These are phyloP conservation scores for Chromobotia macracanthus DNA, from an alignment of 2,797 vertebrate species.

Conservation along the genomic window DNA sequence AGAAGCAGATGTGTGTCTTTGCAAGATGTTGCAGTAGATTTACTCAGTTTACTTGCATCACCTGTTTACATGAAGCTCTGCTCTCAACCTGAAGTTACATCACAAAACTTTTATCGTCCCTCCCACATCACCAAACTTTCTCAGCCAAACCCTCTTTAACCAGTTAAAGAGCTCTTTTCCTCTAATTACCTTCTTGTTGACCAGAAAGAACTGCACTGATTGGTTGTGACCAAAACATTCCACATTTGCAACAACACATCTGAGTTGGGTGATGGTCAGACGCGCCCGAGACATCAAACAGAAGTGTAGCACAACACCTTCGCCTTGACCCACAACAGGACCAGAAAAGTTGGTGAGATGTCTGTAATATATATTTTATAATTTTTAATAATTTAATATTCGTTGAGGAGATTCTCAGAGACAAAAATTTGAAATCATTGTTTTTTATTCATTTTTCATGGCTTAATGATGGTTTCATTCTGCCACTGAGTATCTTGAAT, in stretches of 20 bases:
- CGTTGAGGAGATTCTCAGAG: too few species aligned
- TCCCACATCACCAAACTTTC: slow-evolving; percentile 36
- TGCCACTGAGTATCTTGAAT: background rate
- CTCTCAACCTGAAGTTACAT: slow-evolving; percentile 64
- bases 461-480: too few species aligned
- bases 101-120: slow-evolving; percentile 55
- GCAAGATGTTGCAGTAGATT: slow-evolving; percentile 74
- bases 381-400: too few species aligned
- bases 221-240: slow-evolving; percentile 44
- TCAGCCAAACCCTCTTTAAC: slow-evolving; percentile 32
- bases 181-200: background rate
- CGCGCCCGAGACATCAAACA: too few species aligned
- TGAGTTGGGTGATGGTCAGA: too few species aligned
- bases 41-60: slow-evolving; percentile 78
- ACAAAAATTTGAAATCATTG: too few species aligned
- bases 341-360: too few species aligned
- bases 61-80: slow-evolving; percentile 69
- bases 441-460: too few species aligned
- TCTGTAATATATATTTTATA: too few species aligned
- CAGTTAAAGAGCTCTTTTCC: slow-evolving; percentile 41
- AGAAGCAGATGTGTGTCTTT: slow-evolving; percentile 30
- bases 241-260: too few species aligned
- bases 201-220: slow-evolving; percentile 22
- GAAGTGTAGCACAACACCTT: too few species aligned
- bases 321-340: too few species aligned